These are phyloP conservation scores for Steromphala cineraria DNA, from an alignment of 2,888 invertebrate species.

Conservation along the genomic window DNA sequence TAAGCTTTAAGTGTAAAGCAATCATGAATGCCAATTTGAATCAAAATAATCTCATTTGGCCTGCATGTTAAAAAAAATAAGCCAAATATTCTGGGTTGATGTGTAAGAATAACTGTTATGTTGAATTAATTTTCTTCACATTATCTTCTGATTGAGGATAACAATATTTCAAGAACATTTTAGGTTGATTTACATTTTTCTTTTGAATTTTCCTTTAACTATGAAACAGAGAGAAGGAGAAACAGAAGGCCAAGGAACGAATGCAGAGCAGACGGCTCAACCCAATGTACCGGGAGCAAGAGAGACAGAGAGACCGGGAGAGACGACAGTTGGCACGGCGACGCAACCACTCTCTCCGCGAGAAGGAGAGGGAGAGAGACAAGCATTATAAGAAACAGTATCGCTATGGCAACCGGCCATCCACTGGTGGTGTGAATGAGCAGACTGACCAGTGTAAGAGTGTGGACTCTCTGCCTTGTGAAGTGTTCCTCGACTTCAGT, in stretches of 20 bases:
- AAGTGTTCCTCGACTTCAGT: background rate
- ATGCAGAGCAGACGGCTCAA: slow-evolving; percentile 44
- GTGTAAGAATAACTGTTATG: no score
- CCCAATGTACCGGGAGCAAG: slow-evolving; percentile 41
- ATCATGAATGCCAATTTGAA: no score
- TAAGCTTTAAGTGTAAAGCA: no score
- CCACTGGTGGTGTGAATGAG: no score
- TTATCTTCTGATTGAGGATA: no score
- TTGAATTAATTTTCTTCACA: no score
- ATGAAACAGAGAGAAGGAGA: slow-evolving; percentile 39
- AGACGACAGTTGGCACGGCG: slow-evolving; percentile 35
- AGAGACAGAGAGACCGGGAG: slow-evolving; percentile 42
- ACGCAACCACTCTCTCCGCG: slow-evolving; percentile 27
- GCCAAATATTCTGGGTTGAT: no score
- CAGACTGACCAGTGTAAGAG: background rate
- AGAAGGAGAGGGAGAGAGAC: slow-evolving; percentile 40
- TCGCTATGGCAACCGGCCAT: background rate
- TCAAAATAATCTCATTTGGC: no score
- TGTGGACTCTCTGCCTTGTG: background rate
- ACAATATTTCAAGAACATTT: no score
- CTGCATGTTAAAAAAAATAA: no score
- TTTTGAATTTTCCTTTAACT: no score
- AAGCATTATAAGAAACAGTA: slow-evolving; percentile 32
- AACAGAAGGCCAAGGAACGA: slow-evolving; percentile 36
- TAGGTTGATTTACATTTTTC: no score